Conservation (phyloP, 2,888 invertebrate genomes). For the Heliconius sara region DNA sequence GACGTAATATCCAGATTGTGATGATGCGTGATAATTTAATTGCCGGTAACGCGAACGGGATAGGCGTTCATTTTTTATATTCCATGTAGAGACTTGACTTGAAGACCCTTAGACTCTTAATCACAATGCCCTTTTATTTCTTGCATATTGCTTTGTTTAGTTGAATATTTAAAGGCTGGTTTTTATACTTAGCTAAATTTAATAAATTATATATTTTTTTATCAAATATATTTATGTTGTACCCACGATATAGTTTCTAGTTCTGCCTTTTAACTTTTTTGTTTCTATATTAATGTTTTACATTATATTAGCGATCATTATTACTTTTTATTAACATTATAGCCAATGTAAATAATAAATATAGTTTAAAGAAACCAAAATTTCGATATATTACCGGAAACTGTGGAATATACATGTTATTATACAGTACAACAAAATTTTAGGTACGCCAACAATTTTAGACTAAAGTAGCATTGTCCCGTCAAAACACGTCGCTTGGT, state of each 20-base stretch:
- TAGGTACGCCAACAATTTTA: constrained; percentile 8
- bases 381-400: background rate
- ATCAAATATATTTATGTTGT: background rate
- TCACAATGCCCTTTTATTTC: constrained; percentile 19
- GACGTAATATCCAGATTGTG: constrained; percentile 54
- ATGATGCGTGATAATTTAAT: constrained; percentile 78
- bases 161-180: background rate
- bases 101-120: constrained; percentile 7
- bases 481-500: constrained; percentile 52
- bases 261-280: background rate
- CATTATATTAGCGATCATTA: too few relatives aligned
- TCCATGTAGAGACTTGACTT: constrained; percentile 1
- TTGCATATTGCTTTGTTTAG: constrained; percentile 11
- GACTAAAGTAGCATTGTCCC: constrained; percentile 31
- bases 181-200: background rate
- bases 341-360: background rate
- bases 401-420: background rate
- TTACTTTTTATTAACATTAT: background rate
- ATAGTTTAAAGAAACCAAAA: background rate
- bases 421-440: background rate
- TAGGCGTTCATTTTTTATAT: constrained; percentile 30
- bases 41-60: constrained; percentile 57
- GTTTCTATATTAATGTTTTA: background rate
- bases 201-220: background rate
- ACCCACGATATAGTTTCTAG: too few relatives aligned